Evolutionary conservation across 1,140 invertebrate species (phyloP).

Genomic region (Temnothorax curvispinosus): DNA sequence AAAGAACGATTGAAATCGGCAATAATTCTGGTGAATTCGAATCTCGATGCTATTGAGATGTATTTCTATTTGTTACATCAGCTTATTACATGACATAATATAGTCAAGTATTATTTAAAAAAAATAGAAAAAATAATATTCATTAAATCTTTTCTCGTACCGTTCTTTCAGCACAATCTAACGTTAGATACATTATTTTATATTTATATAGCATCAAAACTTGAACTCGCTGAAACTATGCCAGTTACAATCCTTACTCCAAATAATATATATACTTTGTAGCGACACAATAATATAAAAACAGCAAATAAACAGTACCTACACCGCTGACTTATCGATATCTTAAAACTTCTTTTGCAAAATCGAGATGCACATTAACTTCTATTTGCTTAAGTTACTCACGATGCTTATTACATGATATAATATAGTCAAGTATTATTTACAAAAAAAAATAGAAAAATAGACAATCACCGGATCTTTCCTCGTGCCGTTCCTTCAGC

Average conservation of each 20-base stretch:
- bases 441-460: not conserved
- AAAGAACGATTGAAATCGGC: not conserved
- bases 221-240: conserved; percentile 5
- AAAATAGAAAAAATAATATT: not conserved
- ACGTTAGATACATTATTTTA: not conserved
- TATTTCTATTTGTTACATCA: not conserved
- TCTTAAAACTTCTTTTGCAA: conserved; percentile 17
- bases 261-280: conserved; percentile 26
- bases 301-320: not conserved
- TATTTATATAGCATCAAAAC: not conserved
- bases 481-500: not conserved
- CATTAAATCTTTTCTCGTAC: not conserved
- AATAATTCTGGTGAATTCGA: not conserved
- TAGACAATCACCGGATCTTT: not conserved
- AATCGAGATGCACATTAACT: conserved; percentile 28
- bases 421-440: conserved; percentile 3
- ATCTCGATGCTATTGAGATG: not conserved
- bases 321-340: conserved; percentile 19
- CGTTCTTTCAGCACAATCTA: not conserved
- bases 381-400: conserved; percentile 12
- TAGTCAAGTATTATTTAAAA: not conserved
- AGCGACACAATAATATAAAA: conserved; percentile 38
- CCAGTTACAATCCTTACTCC: conserved; percentile 26
- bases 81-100: not conserved
- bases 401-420: conserved; percentile 8